Percentiles rank a stretch among this genome's conserved stretches.
Conservation (phyloP, 1,140 invertebrate genomes). For the Pogonomyrmex californicus region DNA sequence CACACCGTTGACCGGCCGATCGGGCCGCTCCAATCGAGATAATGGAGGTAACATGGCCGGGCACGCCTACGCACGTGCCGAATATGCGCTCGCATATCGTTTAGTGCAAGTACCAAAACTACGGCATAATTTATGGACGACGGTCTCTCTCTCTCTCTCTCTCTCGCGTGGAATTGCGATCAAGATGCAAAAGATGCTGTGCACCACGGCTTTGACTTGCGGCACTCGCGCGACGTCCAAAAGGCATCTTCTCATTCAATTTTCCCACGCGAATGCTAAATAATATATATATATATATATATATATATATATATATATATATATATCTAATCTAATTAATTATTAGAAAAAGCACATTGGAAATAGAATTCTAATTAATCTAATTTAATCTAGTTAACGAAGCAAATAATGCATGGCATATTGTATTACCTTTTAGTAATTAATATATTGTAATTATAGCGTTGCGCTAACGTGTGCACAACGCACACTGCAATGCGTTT, state of each 20-base stretch:
- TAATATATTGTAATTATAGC: conserved; percentile 26
- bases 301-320: neutral
- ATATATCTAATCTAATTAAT: neutral
- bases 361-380: conserved; percentile 12
- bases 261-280: neutral
- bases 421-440: conserved; percentile 15
- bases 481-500: neutral
- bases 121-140: conserved; percentile 23
- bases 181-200: conserved; percentile 29
- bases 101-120: conserved; percentile 41
- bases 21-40: conserved; percentile 69
- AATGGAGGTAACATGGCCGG: conserved; percentile 61
- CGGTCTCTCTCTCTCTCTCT: too few species aligned
- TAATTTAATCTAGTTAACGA: conserved; percentile 14
- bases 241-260: conserved; percentile 7
- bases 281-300: neutral
- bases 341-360: neutral
- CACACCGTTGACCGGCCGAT: conserved; percentile 58
- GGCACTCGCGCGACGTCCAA: neutral
- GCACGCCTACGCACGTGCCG: neutral
- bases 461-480: neutral
- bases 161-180: conserved; percentile 22
- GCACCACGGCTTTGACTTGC: neutral
- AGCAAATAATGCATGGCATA: neutral
- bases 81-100: conserved; percentile 26